Conservation (phyloP, 2,888 invertebrate species). For the Gisinianus flammeolus region DNA sequence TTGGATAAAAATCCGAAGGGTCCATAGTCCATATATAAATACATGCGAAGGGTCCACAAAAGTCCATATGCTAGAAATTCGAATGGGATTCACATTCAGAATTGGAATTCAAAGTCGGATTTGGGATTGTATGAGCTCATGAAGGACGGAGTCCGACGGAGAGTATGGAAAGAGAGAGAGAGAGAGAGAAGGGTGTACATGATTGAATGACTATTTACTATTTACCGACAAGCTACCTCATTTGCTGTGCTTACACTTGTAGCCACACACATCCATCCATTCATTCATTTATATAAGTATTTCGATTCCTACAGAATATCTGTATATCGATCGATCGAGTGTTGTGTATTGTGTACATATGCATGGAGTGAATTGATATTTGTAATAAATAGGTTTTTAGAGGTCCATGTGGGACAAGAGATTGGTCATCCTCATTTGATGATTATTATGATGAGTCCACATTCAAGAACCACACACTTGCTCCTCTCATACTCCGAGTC, state of each 20-base stretch:
- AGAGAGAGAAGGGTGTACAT: background rate
- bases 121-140: background rate
- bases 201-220: constrained; percentile 14
- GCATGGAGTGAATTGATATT: background rate
- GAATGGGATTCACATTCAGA: background rate
- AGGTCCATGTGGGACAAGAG: constrained; percentile 35
- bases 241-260: background rate
- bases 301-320: too few relatives aligned
- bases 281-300: too few relatives aligned
- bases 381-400: constrained; percentile 35
- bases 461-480: constrained; percentile 27
- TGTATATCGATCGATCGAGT: background rate
- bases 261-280: too few relatives aligned
- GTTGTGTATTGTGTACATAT: background rate
- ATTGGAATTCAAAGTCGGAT: background rate
- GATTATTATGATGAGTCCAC: constrained; percentile 36
- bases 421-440: constrained; percentile 33
- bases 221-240: background rate
- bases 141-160: background rate
- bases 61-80: constrained; percentile 28
- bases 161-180: background rate
- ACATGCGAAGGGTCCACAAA: background rate
- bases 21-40: background rate
- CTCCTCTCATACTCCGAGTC: background rate
- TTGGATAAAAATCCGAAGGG: background rate